Percentiles rank a stretch among this genome's conserved stretches.
Conservation (phyloP, 2,113 vertebrate species). For the Paradisaea rubra region DNA sequence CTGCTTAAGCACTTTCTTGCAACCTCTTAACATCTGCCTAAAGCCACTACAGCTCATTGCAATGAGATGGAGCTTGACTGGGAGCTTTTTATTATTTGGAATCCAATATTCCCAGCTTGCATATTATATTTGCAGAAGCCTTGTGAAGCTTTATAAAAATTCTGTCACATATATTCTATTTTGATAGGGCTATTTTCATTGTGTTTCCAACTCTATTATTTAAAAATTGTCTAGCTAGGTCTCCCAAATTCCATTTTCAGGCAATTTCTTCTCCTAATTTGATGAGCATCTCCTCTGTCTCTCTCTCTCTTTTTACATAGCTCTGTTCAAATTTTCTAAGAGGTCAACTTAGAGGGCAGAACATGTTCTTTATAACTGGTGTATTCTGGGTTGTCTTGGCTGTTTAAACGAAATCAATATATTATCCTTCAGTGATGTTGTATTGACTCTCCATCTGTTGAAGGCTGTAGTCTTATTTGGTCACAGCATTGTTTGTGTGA, state of each 20-base stretch:
- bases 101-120: slow-evolving; percentile 41
- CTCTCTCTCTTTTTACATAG: background rate
- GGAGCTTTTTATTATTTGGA: slow-evolving; percentile 38
- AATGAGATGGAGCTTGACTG: slow-evolving; percentile 16
- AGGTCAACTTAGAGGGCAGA: slow-evolving; percentile 37
- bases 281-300: background rate
- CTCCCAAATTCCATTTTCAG: background rate
- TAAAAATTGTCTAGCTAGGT: slow-evolving; percentile 1
- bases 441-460: slow-evolving; percentile 29
- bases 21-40: slow-evolving; percentile 34
- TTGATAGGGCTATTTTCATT: slow-evolving; percentile 32
- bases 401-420: slow-evolving; percentile 23
- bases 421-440: slow-evolving; percentile 12
- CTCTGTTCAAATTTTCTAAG: background rate
- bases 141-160: slow-evolving; percentile 45
- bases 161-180: slow-evolving; percentile 13
- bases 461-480: slow-evolving; percentile 2
- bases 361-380: background rate
- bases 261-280: slow-evolving; percentile 33
- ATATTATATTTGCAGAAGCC: slow-evolving; percentile 1
- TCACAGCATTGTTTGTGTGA: slow-evolving; percentile 15
- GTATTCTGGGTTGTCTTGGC: background rate
- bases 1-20: slow-evolving; percentile 14
- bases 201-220: slow-evolving; percentile 24
- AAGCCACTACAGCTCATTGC: slow-evolving; percentile 11